These are phyloP conservation scores for Mesocentrotus franciscanus DNA, from an alignment of 53 echinoderm and acorn worm species.

Conservation along the genomic window DNA sequence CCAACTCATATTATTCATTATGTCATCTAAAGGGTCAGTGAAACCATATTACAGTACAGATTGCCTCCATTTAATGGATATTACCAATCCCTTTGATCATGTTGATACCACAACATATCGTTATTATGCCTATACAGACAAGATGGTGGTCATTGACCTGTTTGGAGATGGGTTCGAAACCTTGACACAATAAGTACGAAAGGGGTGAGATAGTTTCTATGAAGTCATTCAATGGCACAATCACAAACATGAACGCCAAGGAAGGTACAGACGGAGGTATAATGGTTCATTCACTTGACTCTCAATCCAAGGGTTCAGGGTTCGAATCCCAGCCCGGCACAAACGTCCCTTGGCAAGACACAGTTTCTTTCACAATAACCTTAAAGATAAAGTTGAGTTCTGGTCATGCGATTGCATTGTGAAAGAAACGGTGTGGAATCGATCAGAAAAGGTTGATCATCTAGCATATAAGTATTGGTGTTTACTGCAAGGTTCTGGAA, in stretches of 20 bases:
- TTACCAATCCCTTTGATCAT: not conserved
- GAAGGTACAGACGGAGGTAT: not conserved
- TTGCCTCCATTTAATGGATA: not conserved
- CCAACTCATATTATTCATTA: not conserved
- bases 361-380: no score
- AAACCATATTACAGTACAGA: not conserved
- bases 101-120: not conserved
- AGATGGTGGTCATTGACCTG: not conserved
- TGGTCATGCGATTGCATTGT: no score
- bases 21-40: constrained; percentile 5
- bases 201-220: not conserved
- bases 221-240: not conserved
- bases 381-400: no score
- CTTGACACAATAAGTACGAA: not conserved
- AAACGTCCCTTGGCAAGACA: no score
- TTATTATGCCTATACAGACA: not conserved
- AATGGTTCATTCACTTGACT: no score
- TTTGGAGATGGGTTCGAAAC: not conserved
- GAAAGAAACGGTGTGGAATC: no score
- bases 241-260: not conserved
- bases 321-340: no score
- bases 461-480: no score
- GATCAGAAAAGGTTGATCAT: no score
- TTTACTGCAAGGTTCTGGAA: no score
- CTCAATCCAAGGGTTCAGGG: no score